Evolutionary conservation across 2,797 vertebrate genomes (phyloP).

Genomic region (Aerospiza tachiro): DNA sequence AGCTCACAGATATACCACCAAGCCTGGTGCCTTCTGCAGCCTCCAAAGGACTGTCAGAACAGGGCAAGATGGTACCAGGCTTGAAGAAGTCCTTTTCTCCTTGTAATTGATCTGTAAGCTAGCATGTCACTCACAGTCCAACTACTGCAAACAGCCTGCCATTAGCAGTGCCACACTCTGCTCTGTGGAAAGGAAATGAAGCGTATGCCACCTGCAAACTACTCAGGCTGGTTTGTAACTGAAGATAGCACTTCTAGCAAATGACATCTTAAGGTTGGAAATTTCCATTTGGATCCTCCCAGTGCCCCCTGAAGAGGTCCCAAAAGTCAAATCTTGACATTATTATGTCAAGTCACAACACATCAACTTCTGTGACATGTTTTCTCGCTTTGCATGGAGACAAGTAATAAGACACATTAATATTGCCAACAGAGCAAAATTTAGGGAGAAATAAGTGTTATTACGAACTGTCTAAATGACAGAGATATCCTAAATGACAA

Average conservation of each 20-base stretch:
- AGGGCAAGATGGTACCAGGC: neutral
- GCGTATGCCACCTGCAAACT: neutral
- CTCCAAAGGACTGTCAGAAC: neutral
- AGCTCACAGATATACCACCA: neutral
- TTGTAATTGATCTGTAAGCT: neutral
- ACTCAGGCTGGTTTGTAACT: neutral
- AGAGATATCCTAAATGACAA: neutral
- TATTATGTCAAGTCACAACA: neutral
- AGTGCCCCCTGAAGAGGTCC: neutral
- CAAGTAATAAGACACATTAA: neutral
- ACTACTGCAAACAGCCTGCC: neutral
- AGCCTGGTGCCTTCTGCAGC: neutral
- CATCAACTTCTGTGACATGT: neutral
- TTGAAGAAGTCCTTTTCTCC: neutral
- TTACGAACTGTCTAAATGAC: neutral
- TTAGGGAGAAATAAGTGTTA: neutral
- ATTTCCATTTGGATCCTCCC: neutral
- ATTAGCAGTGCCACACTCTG: neutral
- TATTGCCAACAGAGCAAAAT: neutral
- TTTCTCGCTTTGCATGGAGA: neutral
- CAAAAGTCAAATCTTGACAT: neutral
- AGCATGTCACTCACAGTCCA: neutral
- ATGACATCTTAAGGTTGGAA: neutral
- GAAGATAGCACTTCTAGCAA: neutral
- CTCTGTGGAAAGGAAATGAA: neutral